A percentile compares a stretch with the other conserved stretches of the same genome.
These are phyloP conservation scores for Ophraella communa DNA, from an alignment of 2,888 invertebrate genomes.

Conservation along the genomic window DNA sequence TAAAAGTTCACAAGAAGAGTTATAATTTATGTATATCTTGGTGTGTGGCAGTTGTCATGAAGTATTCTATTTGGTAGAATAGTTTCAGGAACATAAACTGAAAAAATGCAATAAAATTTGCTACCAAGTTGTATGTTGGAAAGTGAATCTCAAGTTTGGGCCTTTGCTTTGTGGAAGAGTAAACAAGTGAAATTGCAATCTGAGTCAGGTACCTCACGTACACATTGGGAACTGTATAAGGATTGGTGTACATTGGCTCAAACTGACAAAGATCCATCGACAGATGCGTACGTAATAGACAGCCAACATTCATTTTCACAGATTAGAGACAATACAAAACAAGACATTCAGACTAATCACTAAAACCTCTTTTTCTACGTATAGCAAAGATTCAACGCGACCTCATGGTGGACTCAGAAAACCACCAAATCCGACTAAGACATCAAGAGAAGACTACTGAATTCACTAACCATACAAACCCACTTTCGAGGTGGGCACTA, in stretches of 20 bases:
- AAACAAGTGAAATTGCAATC: constrained; percentile 60
- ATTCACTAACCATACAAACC: no score
- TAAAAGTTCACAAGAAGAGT: constrained; percentile 72
- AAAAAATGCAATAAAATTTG: constrained; percentile 64
- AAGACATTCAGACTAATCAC: no score
- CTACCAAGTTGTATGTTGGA: constrained; percentile 72
- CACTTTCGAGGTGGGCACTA: no score
- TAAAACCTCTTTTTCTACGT: no score
- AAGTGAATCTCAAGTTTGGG: constrained; percentile 85
- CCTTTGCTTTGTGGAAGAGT: constrained; percentile 81
- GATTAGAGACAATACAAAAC: no score
- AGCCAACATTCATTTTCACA: no score
- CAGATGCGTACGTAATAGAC: no score
- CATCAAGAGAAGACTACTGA: no score
- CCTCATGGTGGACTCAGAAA: no score
- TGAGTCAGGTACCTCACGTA: not conserved
- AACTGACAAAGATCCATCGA: constrained; percentile 77
- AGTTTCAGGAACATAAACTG: constrained; percentile 77
- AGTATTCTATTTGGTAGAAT: constrained; percentile 80
- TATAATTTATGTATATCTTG: constrained; percentile 77
- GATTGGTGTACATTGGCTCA: constrained; percentile 84
- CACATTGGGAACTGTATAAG: constrained; percentile 77
- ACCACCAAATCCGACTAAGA: no score
- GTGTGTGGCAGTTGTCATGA: constrained; percentile 85
- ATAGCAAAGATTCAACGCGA: no score